Base-by-base conservation (phyloP, 2,888 invertebrate genomes). In the Cephus nigrinus region DNA sequence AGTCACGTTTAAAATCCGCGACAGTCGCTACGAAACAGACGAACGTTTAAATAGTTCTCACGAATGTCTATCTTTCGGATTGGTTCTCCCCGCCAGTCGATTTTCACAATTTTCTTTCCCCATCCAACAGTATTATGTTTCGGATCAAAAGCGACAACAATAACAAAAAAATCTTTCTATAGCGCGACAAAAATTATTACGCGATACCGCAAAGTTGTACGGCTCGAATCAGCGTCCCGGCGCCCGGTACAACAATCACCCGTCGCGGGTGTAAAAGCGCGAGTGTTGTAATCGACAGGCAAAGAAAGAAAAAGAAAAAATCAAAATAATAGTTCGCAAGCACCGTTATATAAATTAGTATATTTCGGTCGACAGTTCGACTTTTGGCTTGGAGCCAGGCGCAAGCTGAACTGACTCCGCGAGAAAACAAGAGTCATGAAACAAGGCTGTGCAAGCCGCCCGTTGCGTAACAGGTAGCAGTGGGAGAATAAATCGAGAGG, bases 331-430 rank as follows among this genome's bases (percentile, higher is more conserved):
- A 5, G 23, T 5, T 23, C 55, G 9, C 55, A 23, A 55, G 55
- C 23, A 23, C 55, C 79, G 87, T 91, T 90, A 90, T 87, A 88
- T 90, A 91, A 91, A 91, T 88, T 86, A 81, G 81, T 84, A 86
- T 90, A 91, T 91, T 91, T 88, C 84, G 86, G 89, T 86, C 84
- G 84, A 84, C 83, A 83, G 84, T 88, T 87, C 81, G 87, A 85
- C 82, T 88, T 88, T 90, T 90, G 91, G 91, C 90, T 76, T 71
- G 33, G 55, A 72, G 91, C 91, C 91, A 89, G 81, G 80, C 77
- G 80, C 83, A 86, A 86, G 86, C 87, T 89, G 85, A 85, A 88
- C 90, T 88, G 86, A 86, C 86, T 85, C 85, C 88, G 86, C 82
- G 84, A 82, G 85, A 85, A 90, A 88, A 88, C 85, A 86, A 86